A percentile compares a stretch with the other conserved stretches of the same genome.
Evolutionary conservation across 2,888 invertebrate species (phyloP).

Genomic region (Epinotia bilunana): DNA sequence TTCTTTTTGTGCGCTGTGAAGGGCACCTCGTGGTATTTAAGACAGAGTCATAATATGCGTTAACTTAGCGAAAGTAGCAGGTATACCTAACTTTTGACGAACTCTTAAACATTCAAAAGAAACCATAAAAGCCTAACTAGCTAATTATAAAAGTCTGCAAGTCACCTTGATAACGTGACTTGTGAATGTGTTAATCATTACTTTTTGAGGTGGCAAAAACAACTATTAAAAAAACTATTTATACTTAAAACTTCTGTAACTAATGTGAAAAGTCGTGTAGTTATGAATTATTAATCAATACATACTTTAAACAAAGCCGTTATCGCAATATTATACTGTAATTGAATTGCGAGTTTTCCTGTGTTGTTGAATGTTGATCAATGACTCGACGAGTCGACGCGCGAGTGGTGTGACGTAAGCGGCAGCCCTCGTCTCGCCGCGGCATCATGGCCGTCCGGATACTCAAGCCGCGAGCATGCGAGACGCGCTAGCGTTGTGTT

Average conservation of each 20-base stretch:
- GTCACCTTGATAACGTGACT: slow-evolving; percentile 44
- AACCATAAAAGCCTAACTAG: slow-evolving; percentile 25
- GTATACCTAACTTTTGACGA: slow-evolving; percentile 26
- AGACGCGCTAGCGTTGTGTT: slow-evolving; percentile 26
- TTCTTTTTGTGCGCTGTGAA: slow-evolving; percentile 26
- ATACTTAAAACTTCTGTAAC: slow-evolving; percentile 25
- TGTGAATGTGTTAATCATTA: slow-evolving; percentile 40
- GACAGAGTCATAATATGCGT: not conserved
- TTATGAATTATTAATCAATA: not conserved
- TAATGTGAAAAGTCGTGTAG: slow-evolving; percentile 28
- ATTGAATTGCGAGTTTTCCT: slow-evolving; percentile 40
- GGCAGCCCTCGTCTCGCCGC: slow-evolving; percentile 29
- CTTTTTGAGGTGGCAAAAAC: slow-evolving; percentile 17
- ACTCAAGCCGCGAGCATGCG: slow-evolving; percentile 13
- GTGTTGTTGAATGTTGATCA: slow-evolving; percentile 31
- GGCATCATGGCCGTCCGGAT: slow-evolving; percentile 40
- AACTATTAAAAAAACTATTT: slow-evolving; percentile 8
- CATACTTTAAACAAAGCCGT: slow-evolving; percentile 12
- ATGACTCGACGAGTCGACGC: slow-evolving; percentile 38
- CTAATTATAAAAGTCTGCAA: slow-evolving; percentile 36
- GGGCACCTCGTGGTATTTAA: slow-evolving; percentile 24
- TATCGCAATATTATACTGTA: slow-evolving; percentile 18
- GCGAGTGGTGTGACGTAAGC: slow-evolving; percentile 38
- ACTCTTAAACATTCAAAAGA: slow-evolving; percentile 3
- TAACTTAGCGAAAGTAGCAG: slow-evolving; percentile 30